These are phyloP conservation scores for Cosmia pyralina DNA, from an alignment of 2,888 invertebrate genomes.

Conservation along the genomic window DNA sequence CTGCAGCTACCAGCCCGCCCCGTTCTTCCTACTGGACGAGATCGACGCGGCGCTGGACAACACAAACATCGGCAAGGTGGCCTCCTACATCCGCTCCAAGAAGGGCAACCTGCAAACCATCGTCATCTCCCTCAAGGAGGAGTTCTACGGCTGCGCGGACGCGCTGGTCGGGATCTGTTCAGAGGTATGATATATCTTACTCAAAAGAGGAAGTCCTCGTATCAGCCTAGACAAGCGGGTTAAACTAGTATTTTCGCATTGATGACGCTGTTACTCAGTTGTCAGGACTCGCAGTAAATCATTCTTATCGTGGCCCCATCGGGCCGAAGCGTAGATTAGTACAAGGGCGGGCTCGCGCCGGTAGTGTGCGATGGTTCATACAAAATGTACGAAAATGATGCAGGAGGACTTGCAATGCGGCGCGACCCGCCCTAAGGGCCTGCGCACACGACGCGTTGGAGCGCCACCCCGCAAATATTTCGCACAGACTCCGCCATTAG, in stretches of 20 bases:
- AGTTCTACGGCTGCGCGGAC: slow-evolving; percentile 99
- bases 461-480: too few relatives aligned
- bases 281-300: neutral
- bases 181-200: slow-evolving; percentile 91
- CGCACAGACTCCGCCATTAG: too few relatives aligned
- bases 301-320: neutral
- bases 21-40: slow-evolving; percentile 99
- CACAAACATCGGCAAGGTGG: slow-evolving; percentile 99
- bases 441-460: too few relatives aligned
- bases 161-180: slow-evolving; percentile 99
- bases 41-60: slow-evolving; percentile 99
- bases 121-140: slow-evolving; percentile 99
- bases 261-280: neutral
- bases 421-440: too few relatives aligned
- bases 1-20: slow-evolving; percentile 97
- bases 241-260: neutral
- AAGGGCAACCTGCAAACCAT: slow-evolving; percentile 97
- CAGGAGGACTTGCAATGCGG: neutral
- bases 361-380: neutral
- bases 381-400: neutral
- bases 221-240: neutral
- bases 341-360: neutral
- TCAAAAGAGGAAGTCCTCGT: neutral
- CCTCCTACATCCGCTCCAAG: slow-evolving; percentile 98
- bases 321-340: neutral